A percentile compares a stretch with the other conserved stretches of the same genome.
Evolutionary conservation across 2,888 invertebrate species (phyloP).

Genomic region (Conchocele bisecta): DNA sequence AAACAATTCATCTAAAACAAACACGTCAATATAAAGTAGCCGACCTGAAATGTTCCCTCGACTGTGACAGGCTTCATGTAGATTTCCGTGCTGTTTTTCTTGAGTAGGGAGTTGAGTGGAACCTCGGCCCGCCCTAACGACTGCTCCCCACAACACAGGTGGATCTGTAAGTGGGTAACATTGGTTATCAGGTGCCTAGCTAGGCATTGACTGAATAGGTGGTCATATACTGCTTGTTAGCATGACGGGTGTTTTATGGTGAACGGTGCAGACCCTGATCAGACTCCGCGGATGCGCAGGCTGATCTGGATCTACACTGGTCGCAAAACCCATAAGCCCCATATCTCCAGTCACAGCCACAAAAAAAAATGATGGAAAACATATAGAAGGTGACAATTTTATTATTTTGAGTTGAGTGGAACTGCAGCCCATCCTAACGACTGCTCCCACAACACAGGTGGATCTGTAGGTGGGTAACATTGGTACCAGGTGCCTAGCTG

Average conservation of each 20-base stretch:
- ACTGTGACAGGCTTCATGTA: constrained; percentile 81
- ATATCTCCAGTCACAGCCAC: too few species aligned
- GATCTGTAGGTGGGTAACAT: constrained; percentile 72
- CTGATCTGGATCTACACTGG: too few species aligned
- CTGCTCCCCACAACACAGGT: constrained; percentile 82
- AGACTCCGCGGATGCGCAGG: too few species aligned
- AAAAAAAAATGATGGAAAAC: too few species aligned
- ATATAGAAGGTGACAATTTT: too few species aligned
- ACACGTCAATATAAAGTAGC: too few species aligned
- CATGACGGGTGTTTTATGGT: too few species aligned
- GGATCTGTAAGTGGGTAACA: constrained; percentile 74
- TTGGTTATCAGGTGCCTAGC: not conserved
- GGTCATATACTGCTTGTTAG: too few species aligned
- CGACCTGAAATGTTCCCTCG: constrained; percentile 81
- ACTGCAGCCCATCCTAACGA: constrained; percentile 81
- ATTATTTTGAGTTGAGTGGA: constrained; percentile 73
- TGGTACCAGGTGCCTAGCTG: not conserved
- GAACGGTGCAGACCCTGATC: too few species aligned
- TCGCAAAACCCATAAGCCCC: too few species aligned
- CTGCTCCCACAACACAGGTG: constrained; percentile 82
- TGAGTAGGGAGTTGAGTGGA: constrained; percentile 75
- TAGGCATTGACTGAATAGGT: too few species aligned
- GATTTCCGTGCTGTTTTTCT: constrained; percentile 80
- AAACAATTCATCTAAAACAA: too few species aligned
- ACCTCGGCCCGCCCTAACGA: constrained; percentile 81